Evolutionary conservation across 92 coral and sea anemone species (phyloP), one percentile per base, ranked within the genome.

Genomic region (Hydrozoanthus gracilis): DNA sequence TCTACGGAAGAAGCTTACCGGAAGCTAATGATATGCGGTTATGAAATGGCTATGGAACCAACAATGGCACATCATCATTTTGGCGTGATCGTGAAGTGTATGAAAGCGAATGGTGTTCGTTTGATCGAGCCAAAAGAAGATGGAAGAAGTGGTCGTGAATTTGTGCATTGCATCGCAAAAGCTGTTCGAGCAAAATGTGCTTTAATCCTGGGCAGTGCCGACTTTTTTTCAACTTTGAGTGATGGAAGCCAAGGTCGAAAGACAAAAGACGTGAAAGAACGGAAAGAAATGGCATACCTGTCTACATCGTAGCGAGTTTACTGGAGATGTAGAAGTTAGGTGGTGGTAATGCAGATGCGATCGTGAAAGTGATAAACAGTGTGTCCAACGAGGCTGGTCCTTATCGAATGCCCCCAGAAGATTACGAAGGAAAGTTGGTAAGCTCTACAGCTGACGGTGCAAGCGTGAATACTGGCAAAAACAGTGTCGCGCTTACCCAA

Each of bases 41-140:
- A 86, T 75, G 73, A 86, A 70, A 86, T 86, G 88, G 76, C 87
- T 71, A 84, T 84, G 82, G 83, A 86, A 56, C 88, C 88, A 39
- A 86, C 88, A 86, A 74, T 73, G 73, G 73, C 82, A 18, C 88
- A 86, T 86, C 88, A 60, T 48, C 88, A 86, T 68, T 73, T 86
- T 71, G 80, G 74, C 55, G 83, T 86, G 17, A 62, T 86, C 14
- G 83, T 86, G 51, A 86, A 86, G 83, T 86, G 88, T 75, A 17
- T 86, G 76, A 86, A 86, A 76, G 89, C 89, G 12, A 77, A 77
- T 45, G 84, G 89, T 62, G 83, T 76, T 76, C 51, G 84, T 52
- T 56, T 76, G 73, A 76, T 86, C 17, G 84, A 86, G 52, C 45
- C 50, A 58, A 86, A 55, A 55, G 84, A 86, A 60, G 70, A 52